Conservation (phyloP, 2,797 vertebrate species). For the Myotis myotis region DNA sequence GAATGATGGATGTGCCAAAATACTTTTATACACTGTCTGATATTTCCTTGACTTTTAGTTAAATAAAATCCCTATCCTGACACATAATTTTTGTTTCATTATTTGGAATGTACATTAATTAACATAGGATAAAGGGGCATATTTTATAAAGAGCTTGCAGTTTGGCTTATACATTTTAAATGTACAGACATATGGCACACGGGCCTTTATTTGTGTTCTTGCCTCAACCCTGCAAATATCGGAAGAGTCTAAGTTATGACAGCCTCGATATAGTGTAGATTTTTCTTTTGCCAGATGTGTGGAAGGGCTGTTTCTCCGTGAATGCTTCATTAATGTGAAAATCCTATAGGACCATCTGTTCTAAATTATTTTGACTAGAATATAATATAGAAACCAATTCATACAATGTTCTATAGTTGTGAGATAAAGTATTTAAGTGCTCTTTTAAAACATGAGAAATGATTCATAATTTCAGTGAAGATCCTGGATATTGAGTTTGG, state of each 20-base stretch:
- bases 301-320: not conserved
- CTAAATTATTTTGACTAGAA: not conserved
- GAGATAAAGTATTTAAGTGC: not conserved
- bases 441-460: not conserved
- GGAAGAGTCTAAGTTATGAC: not conserved
- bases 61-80: not conserved
- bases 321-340: not conserved
- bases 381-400: not conserved
- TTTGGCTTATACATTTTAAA: not conserved
- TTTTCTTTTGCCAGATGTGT: slow-evolving; percentile 1
- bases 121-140: not conserved
- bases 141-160: not conserved
- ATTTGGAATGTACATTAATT: not conserved
- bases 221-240: not conserved
- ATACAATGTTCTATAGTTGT: not conserved
- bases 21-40: not conserved
- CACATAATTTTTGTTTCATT: not conserved
- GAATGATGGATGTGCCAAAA: not conserved
- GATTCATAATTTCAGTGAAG: not conserved
- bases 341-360: not conserved
- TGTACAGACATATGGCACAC: not conserved
- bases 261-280: not conserved
- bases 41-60: not conserved
- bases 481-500: not conserved
- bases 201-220: not conserved